These are phyloP conservation scores for Psittacula echo DNA, from an alignment of 2,797 vertebrate species.

Conservation along the genomic window DNA sequence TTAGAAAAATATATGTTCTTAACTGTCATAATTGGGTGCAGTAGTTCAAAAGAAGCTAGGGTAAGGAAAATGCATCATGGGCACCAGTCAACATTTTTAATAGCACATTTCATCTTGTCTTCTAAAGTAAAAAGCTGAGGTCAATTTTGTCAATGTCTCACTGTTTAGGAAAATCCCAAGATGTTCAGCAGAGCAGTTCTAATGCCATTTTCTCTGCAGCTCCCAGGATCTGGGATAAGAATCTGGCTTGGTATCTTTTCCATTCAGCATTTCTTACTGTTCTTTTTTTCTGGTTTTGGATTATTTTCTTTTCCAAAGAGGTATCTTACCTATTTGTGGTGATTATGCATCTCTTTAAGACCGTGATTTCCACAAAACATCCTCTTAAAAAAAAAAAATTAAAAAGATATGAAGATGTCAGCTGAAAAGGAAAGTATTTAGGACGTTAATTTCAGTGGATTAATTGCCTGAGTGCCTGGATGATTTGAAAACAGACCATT, in stretches of 20 bases:
- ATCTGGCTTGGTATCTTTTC: background rate
- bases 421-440: background rate
- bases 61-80: background rate
- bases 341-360: background rate
- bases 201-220: background rate
- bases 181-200: background rate
- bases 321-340: background rate
- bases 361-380: background rate
- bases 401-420: background rate
- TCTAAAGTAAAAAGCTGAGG: background rate
- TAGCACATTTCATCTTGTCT: background rate
- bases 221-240: background rate
- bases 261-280: background rate
- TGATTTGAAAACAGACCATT: background rate
- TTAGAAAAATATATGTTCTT: slow-evolving; percentile 5
- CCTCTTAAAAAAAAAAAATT: background rate
- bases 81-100: background rate
- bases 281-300: background rate
- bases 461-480: background rate
- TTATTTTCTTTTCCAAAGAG: too few species aligned
- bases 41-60: background rate
- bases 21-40: background rate
- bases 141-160: background rate
- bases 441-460: background rate
- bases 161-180: background rate